phyloP scores from a whole-genome alignment of 2,888 invertebrate species.

The Andrena fulva region DNA sequence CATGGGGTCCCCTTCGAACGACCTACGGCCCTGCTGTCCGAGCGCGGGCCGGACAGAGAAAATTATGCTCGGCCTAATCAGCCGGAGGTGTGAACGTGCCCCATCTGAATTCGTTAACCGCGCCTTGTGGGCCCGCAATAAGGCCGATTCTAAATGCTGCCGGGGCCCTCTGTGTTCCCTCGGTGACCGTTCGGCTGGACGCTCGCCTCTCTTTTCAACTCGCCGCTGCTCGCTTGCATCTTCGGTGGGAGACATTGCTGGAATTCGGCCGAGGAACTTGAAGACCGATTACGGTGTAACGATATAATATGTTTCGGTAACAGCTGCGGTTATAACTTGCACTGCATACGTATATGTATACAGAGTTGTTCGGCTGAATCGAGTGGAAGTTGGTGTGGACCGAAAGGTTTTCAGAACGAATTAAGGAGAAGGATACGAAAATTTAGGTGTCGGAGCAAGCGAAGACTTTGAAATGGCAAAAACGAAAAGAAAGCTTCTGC shows the following conservation, averaged over 20 bases:
- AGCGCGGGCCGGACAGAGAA: slow-evolving; percentile 57
- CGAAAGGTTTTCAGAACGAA: no score
- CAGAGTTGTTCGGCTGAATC: not conserved
- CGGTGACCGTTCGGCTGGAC: not conserved
- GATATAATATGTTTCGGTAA: not conserved
- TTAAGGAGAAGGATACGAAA: no score
- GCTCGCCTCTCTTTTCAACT: not conserved
- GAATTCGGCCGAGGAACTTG: not conserved
- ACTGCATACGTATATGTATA: not conserved
- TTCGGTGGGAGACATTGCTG: not conserved
- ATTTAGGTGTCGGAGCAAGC: no score
- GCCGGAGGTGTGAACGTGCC: slow-evolving; percentile 80
- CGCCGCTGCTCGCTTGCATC: not conserved
- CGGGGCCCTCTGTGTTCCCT: slow-evolving; percentile 13
- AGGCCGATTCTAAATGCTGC: slow-evolving; percentile 31
- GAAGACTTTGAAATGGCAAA: no score
- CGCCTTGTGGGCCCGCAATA: slow-evolving; percentile 29
- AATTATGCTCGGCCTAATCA: slow-evolving; percentile 80
- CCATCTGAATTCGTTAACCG: slow-evolving; percentile 80
- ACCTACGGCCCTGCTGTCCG: slow-evolving; percentile 60
- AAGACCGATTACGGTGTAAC: not conserved
- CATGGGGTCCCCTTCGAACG: slow-evolving; percentile 26
- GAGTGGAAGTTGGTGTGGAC: not conserved
- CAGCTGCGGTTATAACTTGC: no score
- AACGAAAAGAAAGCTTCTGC: no score